phyloP scores from a whole-genome alignment of 2,797 vertebrate species.

The Cryptoblepharus egeriae region DNA sequence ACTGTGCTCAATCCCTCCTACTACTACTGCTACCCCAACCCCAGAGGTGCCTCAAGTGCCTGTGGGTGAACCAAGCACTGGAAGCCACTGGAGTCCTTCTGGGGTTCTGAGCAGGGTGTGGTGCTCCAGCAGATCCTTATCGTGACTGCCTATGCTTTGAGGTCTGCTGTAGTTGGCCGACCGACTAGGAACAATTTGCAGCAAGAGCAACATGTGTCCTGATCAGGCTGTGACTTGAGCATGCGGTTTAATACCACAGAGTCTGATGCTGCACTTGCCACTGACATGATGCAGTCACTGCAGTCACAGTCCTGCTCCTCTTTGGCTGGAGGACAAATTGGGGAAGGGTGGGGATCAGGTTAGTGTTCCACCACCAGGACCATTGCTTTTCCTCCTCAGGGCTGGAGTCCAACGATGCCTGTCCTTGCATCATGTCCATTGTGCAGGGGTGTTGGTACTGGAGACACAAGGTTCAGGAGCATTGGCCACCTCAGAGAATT shows the following conservation, averaged over 20 bases:
- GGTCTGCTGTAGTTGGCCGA: background rate
- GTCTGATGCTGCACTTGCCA: no score
- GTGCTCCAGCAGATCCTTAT: background rate
- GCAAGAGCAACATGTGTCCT: background rate
- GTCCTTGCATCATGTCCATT: no score
- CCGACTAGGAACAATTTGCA: background rate
- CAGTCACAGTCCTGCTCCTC: no score
- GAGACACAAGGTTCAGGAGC: background rate
- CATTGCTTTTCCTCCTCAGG: no score
- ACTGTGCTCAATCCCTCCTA: background rate
- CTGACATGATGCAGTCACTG: no score
- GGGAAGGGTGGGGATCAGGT: no score
- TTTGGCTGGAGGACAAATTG: no score
- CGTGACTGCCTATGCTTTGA: no score
- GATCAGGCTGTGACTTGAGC: background rate
- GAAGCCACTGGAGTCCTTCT: background rate
- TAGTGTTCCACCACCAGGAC: no score
- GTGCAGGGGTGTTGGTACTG: background rate
- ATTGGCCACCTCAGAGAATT: background rate
- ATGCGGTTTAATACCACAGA: no score
- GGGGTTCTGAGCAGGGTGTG: background rate
- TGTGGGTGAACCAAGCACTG: background rate
- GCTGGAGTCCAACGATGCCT: no score
- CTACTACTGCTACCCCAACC: background rate
- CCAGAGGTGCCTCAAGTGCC: background rate